phyloP scores from a whole-genome alignment of 2,888 invertebrate genomes.

The Drosophila suboccidentalis region DNA sequence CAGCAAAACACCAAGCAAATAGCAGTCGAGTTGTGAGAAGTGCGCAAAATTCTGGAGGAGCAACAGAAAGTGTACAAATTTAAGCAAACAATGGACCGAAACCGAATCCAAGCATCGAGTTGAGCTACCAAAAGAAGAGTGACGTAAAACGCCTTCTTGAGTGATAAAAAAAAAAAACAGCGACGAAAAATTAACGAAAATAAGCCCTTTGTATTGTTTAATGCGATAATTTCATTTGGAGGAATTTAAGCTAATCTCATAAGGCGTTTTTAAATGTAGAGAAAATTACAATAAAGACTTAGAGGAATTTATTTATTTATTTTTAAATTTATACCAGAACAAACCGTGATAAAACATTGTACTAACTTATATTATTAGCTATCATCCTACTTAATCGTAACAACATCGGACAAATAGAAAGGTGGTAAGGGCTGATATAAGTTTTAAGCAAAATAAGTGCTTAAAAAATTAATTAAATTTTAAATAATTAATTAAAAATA shows the following conservation, averaged over 20 bases:
- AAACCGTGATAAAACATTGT: too few relatives aligned
- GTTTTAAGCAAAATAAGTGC: too few relatives aligned
- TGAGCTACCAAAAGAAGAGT: slow-evolving; percentile 31
- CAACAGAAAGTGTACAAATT: slow-evolving; percentile 72
- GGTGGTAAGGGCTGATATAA: too few relatives aligned
- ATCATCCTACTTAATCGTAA: too few relatives aligned
- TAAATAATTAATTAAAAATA: too few relatives aligned
- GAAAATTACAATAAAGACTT: background rate
- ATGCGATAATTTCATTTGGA: slow-evolving; percentile 74
- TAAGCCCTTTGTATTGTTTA: slow-evolving; percentile 64
- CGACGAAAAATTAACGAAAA: slow-evolving; percentile 5
- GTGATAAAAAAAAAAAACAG: slow-evolving; percentile 4
- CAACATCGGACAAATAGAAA: too few relatives aligned
- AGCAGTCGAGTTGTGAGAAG: slow-evolving; percentile 56
- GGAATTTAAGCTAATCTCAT: slow-evolving; percentile 75
- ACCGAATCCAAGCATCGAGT: slow-evolving; percentile 57
- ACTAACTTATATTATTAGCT: too few relatives aligned
- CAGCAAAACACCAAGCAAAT: slow-evolving; percentile 80
- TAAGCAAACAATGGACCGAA: slow-evolving; percentile 77
- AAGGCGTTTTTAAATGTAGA: slow-evolving; percentile 58
- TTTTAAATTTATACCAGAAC: too few relatives aligned
- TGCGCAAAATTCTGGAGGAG: background rate
- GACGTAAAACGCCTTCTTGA: slow-evolving; percentile 12
- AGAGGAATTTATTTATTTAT: slow-evolving; percentile 15
- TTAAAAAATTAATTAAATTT: too few relatives aligned